A percentile compares a stretch with the other conserved stretches of the same genome.
Evolutionary conservation across 2,113 vertebrate genomes (phyloP).

Genomic region (Dipodomys stephensi): DNA sequence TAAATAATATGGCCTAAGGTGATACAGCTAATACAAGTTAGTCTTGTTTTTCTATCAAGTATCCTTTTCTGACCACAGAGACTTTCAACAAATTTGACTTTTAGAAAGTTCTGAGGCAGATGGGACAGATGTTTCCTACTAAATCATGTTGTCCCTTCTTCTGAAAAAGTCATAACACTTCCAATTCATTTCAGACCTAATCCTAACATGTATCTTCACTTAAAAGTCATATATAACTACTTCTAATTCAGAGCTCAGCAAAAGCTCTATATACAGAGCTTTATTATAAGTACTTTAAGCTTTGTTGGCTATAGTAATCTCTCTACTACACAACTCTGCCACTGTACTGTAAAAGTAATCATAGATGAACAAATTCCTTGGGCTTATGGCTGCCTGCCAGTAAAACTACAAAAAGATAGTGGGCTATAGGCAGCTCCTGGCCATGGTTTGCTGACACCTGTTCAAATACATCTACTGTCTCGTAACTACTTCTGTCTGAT

Average conservation of each 20-base stretch:
- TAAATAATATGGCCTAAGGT: slow-evolving; percentile 30
- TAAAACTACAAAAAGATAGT: not conserved
- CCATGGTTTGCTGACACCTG: not conserved
- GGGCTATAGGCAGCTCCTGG: not conserved
- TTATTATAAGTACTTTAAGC: not conserved
- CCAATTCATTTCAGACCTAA: slow-evolving; percentile 39
- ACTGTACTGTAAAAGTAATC: slow-evolving; percentile 35
- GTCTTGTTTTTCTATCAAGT: not conserved
- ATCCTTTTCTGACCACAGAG: slow-evolving; percentile 4
- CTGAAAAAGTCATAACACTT: not conserved
- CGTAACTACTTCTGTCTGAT: not conserved
- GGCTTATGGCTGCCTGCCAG: not conserved
- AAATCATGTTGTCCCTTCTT: slow-evolving; percentile 16
- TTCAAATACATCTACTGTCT: slow-evolving; percentile 48
- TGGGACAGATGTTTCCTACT: not conserved
- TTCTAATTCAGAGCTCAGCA: slow-evolving; percentile 31
- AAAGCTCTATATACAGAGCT: slow-evolving; percentile 6
- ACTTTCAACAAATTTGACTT: slow-evolving; percentile 41
- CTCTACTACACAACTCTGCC: slow-evolving; percentile 23
- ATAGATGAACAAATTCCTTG: not conserved
- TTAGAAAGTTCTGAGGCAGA: slow-evolving; percentile 13
- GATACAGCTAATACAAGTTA: slow-evolving; percentile 22
- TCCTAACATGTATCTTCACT: slow-evolving; percentile 36
- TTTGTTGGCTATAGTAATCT: not conserved
- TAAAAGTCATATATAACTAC: slow-evolving; percentile 7